These are phyloP conservation scores for Tragulus kanchil DNA, from an alignment of 2,113 vertebrate species.

Conservation along the genomic window DNA sequence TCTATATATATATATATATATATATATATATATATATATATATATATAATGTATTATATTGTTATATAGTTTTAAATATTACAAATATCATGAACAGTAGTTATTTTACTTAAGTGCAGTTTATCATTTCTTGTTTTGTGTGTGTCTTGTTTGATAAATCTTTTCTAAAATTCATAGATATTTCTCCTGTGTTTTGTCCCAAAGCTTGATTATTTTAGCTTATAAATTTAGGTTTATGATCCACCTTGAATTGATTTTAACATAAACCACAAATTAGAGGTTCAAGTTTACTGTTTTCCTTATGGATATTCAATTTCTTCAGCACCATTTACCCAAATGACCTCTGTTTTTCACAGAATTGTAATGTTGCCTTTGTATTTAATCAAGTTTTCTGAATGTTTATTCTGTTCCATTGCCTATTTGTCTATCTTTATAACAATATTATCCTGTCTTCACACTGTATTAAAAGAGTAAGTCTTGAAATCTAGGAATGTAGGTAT, in stretches of 20 bases:
- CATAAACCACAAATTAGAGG: not conserved
- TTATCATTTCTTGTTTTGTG: not conserved
- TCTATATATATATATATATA: too few species aligned
- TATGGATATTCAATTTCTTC: not conserved
- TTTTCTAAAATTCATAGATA: not conserved
- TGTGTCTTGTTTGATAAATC: slow-evolving; percentile 1
- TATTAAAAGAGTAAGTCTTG: not conserved
- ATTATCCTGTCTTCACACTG: not conserved
- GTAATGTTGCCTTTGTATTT: not conserved
- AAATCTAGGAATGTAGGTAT: not conserved
- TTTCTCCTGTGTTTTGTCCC: not conserved
- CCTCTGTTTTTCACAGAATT: not conserved
- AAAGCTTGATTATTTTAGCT: slow-evolving; percentile 5
- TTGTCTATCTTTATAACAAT: not conserved
- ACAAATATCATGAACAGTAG: not conserved
- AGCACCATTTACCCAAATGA: slow-evolving; percentile 10
- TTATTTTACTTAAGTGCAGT: slow-evolving; percentile 20
- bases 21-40: not conserved
- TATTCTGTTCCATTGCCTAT: not conserved
- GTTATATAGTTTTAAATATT: not conserved
- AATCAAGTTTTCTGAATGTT: slow-evolving; percentile 19
- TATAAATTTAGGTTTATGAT: not conserved
- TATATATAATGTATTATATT: not conserved
- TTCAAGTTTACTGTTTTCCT: not conserved
- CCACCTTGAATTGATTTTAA: slow-evolving; percentile 10